phyloP scores from a whole-genome alignment of 2,888 invertebrate genomes.

The Sarcophaga variegata region DNA sequence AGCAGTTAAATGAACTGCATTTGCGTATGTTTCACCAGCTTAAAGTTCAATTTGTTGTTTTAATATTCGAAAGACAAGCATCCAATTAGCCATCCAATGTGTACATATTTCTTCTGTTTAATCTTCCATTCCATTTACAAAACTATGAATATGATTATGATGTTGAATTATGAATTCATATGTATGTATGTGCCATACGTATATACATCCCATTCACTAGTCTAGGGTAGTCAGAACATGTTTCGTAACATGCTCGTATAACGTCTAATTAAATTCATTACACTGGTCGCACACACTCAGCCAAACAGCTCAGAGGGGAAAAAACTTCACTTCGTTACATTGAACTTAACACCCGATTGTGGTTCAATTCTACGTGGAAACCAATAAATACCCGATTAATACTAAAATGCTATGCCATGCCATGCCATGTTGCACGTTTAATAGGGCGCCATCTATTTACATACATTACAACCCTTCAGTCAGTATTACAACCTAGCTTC shows the following conservation, averaged over 20 bases:
- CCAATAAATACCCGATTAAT: not conserved
- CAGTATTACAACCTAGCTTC: no score
- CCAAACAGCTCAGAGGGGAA: slow-evolving; percentile 2
- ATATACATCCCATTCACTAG: not conserved
- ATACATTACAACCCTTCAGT: no score
- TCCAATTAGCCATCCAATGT: slow-evolving; percentile 33
- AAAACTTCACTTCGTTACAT: slow-evolving; percentile 42
- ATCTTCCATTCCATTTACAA: slow-evolving; percentile 22
- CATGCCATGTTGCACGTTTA: slow-evolving; percentile 3
- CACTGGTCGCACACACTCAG: slow-evolving; percentile 38
- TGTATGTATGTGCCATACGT: no score
- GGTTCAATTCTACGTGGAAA: not conserved
- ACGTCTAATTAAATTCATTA: slow-evolving; percentile 55
- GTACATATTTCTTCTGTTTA: not conserved
- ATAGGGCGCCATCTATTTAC: slow-evolving; percentile 21
- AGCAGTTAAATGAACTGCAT: no score
- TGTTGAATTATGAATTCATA: no score
- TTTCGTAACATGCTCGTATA: slow-evolving; percentile 26
- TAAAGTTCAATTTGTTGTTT: slow-evolving; percentile 27
- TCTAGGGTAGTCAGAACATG: slow-evolving; percentile 31
- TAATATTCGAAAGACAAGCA: slow-evolving; percentile 49
- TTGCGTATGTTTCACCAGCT: no score
- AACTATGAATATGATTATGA: not conserved
- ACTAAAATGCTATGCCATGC: slow-evolving; percentile 11
- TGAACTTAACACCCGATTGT: slow-evolving; percentile 50